Evolutionary conservation across 2,888 invertebrate species (phyloP), one percentile per base, ranked within the genome.

Genomic region (Esperia sulphurella): DNA sequence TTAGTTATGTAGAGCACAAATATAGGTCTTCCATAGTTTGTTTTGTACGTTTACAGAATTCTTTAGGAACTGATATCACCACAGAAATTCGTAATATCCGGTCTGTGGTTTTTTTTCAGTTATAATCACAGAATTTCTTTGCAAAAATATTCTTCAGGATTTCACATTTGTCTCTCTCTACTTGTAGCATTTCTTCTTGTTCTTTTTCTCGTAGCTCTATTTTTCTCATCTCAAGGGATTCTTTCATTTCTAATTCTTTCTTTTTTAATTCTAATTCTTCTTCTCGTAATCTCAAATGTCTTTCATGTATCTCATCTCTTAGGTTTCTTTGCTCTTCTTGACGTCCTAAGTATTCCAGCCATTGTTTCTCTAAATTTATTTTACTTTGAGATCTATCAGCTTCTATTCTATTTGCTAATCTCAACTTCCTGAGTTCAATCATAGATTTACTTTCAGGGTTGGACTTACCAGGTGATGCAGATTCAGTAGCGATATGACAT

Each of bases 341-440:
- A 39, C 60, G 63, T 38, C 59, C 63, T 51, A 79, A 61, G 61
- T 74, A 79, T 50, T 77, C 67, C 39, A 79, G 53, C 79, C 78
- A 79, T 48, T 78, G 79, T 49, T 62, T 76, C 52, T 79, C 79
- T 45, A 79, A 59, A 46, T 69, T 65, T 46, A 78, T 65, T 64
- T 78, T 79, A n/a, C 71, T 68, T 54, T 75, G 75, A 14, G 59
- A 64, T 52, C 66, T 66, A 42, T 76, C 79, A 47, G 70, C 63
- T 52, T 79, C 72, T 51, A 79, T 75, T 60, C 75, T 66, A 39
- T 68, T 75, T 9, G 77, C 74, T 40, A 79, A 57, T 59, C 79
- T 69, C 39, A 69, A 59, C 63, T 79, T 79, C 43, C 79, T 65
- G 39, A 76, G 59, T 55, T 75, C 71, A 47, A 74, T 73, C 38